These are phyloP conservation scores for Dipus sagitta DNA, from an alignment of 2,797 vertebrate species.

Conservation along the genomic window DNA sequence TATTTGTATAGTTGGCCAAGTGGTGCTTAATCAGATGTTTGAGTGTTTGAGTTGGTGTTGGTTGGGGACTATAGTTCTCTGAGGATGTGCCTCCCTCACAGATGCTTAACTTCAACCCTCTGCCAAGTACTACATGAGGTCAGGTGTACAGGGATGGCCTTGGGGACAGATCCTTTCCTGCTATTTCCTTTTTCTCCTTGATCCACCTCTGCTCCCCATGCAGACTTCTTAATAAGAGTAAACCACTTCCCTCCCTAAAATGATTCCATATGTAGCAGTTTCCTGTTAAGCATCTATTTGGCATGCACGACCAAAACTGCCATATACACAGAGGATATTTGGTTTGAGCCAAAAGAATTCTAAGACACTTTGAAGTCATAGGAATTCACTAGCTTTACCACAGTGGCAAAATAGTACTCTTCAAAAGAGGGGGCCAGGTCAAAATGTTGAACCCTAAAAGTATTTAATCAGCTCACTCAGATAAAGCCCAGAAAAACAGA, in stretches of 20 bases:
- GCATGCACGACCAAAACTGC: not conserved
- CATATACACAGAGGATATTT: not conserved
- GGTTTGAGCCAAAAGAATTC: conserved; percentile 42
- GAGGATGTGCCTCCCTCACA: conserved; percentile 1
- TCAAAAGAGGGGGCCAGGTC: too few relatives aligned
- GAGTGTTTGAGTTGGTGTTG: conserved; percentile 22
- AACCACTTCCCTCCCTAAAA: conserved; percentile 6
- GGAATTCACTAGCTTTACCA: not conserved
- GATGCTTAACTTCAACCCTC: conserved; percentile 20
- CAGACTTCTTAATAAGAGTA: conserved; percentile 56
- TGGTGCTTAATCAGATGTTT: not conserved
- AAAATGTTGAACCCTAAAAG: not conserved
- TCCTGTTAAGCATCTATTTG: conserved; percentile 21
- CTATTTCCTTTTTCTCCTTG: conserved; percentile 23
- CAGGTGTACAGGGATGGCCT: not conserved
- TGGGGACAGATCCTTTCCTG: not conserved
- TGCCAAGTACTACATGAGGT: not conserved
- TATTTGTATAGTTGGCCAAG: not conserved
- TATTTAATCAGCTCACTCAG: not conserved
- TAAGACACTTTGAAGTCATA: conserved; percentile 17
- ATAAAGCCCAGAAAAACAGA: conserved; percentile 8
- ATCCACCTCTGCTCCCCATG: not conserved
- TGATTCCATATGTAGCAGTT: conserved; percentile 15
- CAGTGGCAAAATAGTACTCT: not conserved
- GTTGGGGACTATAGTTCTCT: not conserved